Evolutionary conservation across 30 jellyfish, hydroid and myxozoan species (phyloP), one percentile per base, ranked within the genome.

Genomic region (Rhopilema esculentum): DNA sequence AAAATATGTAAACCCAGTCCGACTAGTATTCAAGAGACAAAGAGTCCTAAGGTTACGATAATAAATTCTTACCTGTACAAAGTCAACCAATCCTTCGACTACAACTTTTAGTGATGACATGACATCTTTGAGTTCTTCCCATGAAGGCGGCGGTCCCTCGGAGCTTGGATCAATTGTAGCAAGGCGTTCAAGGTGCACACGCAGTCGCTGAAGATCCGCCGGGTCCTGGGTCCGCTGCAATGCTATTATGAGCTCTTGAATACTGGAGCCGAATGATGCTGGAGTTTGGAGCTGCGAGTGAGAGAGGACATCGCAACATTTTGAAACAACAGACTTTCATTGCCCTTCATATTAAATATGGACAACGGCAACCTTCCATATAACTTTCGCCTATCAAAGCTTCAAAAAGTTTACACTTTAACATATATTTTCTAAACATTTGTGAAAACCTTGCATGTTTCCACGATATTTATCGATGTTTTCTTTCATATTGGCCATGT

Each of bases 111-210:
- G 79, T 19, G 97, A 81, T 1, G 73, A 77, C 91, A 86, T 82
- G 51, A 75, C 89, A 82, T 87, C 95, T 82, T 91, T 82, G 51
- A 95, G 83, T 57, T 81, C 91, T 16, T 79, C 88, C 99, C 99
- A 95, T 8, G 82, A 22, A 6, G 98, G 98, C 12, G 96, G 91
- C 19, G 92, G 93, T 1, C 98, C 99, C 40, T 95, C 99, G 9
- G 99, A 90, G 92, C 91, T 91, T n/a, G 99, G 99, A 71, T 95
- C 99, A 31, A 95, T 95, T 61, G 77, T 77, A 57, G 99, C 93
- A 27, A 95, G 81, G 32, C 83, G 97, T 48, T 91, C 99, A 4
- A 95, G 75, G 65, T 95, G 92, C 4, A 21, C 70, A 62, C 92
- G 77, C 9, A 95, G 95, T 69, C 89, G 66, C 79, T 95, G 99